These are phyloP conservation scores for Mormyrus iriodes DNA, from an alignment of 2,113 vertebrate species.

Conservation along the genomic window DNA sequence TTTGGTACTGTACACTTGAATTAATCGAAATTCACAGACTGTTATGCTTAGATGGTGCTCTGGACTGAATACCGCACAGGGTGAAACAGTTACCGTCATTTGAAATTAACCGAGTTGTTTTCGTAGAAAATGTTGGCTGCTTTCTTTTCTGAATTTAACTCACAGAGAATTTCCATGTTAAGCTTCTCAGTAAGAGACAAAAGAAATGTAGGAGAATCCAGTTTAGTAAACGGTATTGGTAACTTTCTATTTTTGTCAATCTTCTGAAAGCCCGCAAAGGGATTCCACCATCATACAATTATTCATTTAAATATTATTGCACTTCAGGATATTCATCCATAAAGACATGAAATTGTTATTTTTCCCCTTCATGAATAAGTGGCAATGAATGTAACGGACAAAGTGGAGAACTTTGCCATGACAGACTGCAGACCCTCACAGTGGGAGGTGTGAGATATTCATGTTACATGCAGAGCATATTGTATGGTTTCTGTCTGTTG, in stretches of 20 bases:
- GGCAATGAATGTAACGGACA: background rate
- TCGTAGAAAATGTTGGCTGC: background rate
- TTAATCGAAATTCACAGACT: background rate
- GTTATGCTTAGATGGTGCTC: background rate
- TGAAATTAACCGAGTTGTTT: background rate
- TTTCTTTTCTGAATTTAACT: background rate
- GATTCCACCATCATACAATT: background rate
- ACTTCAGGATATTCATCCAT: background rate
- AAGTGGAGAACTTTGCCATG: background rate
- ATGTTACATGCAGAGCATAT: background rate
- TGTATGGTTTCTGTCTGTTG: constrained; percentile 35
- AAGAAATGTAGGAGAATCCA: background rate
- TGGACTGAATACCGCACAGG: background rate
- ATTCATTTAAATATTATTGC: background rate
- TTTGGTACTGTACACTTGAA: background rate
- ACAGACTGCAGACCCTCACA: background rate
- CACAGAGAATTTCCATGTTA: background rate
- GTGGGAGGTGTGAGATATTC: background rate
- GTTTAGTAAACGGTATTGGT: background rate
- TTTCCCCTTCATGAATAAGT: background rate
- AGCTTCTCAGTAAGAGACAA: background rate
- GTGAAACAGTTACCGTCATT: background rate
- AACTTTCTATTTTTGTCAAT: background rate
- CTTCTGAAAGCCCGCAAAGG: background rate
- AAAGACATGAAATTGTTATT: background rate